These are phyloP conservation scores for Aleiodes leptofemur DNA, from an alignment of 2,888 invertebrate genomes.

Conservation along the genomic window DNA sequence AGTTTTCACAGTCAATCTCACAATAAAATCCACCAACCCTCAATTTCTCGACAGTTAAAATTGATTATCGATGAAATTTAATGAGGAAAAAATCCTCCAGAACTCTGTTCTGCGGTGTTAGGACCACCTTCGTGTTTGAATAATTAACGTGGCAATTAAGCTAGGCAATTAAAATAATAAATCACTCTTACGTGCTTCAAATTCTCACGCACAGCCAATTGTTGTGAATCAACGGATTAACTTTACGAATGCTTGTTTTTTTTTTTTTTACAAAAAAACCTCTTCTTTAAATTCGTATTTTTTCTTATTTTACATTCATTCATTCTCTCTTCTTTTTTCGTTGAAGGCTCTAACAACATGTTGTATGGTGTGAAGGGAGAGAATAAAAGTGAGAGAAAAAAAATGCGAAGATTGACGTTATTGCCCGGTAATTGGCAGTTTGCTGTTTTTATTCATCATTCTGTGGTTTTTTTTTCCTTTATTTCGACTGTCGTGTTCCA, in stretches of 20 bases:
- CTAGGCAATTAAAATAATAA: slow-evolving; percentile 55
- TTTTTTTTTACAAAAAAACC: background rate
- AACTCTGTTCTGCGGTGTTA: background rate
- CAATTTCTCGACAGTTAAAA: no score
- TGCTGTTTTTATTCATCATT: slow-evolving; percentile 31
- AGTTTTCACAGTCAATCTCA: no score
- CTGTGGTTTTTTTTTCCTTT: slow-evolving; percentile 7
- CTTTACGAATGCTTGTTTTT: slow-evolving; percentile 9
- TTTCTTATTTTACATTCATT: slow-evolving; percentile 2
- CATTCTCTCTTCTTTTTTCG: slow-evolving; percentile 21
- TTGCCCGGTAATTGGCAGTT: slow-evolving; percentile 49
- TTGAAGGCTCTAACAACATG: slow-evolving; percentile 15
- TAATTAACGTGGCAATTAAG: slow-evolving; percentile 54
- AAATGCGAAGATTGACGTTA: slow-evolving; percentile 39
- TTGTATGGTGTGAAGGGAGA: slow-evolving; percentile 38
- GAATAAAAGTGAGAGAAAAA: slow-evolving; percentile 19
- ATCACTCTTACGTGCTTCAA: slow-evolving; percentile 55
- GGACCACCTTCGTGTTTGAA: slow-evolving; percentile 38
- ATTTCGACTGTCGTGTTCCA: slow-evolving; percentile 23
- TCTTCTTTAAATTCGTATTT: background rate
- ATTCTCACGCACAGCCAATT: slow-evolving; percentile 48
- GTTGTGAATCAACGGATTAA: slow-evolving; percentile 37
- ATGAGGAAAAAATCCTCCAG: no score
- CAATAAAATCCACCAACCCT: no score
- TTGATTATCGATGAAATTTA: no score